A percentile compares a stretch with the other conserved stretches of the same genome.
These are phyloP conservation scores for Leptinotarsa defecta DNA, from an alignment of 1,140 invertebrate species.

Conservation along the genomic window DNA sequence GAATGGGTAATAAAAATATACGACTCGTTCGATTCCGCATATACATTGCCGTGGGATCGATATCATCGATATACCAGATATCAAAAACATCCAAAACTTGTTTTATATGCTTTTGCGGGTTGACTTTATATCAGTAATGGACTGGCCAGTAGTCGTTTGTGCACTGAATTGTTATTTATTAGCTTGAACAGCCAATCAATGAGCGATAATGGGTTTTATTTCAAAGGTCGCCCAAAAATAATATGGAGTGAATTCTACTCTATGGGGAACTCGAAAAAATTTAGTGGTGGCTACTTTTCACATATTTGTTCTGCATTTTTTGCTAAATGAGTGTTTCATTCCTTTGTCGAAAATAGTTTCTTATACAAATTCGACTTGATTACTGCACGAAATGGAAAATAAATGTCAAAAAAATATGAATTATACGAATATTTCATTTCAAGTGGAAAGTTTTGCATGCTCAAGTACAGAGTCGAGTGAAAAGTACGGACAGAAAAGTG, in stretches of 20 bases:
- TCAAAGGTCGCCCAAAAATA: not conserved
- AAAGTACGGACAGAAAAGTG: too few species aligned
- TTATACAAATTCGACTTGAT: too few species aligned
- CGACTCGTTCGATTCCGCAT: slow-evolving; percentile 35
- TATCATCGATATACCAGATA: slow-evolving; percentile 40
- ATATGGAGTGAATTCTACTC: not conserved
- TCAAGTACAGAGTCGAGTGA: too few species aligned
- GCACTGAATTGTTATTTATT: slow-evolving; percentile 17
- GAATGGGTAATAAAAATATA: slow-evolving; percentile 43
- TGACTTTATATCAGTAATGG: slow-evolving; percentile 35
- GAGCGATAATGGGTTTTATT: not conserved
- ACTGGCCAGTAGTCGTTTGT: slow-evolving; percentile 21
- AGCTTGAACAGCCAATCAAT: not conserved
- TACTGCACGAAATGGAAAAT: too few species aligned
- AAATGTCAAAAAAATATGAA: too few species aligned
- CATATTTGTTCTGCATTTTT: too few species aligned
- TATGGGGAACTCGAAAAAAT: too few species aligned
- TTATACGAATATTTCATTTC: too few species aligned
- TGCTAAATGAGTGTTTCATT: too few species aligned
- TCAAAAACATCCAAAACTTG: slow-evolving; percentile 31
- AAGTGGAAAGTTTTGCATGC: too few species aligned
- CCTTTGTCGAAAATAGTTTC: too few species aligned
- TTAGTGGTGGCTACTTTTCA: too few species aligned
- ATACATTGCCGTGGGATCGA: slow-evolving; percentile 32
- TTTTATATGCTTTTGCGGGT: slow-evolving; percentile 34